A percentile compares a stretch with the other conserved stretches of the same genome.
These are phyloP conservation scores for Oreochromis tanganicae DNA, from an alignment of 2,113 vertebrate species.

Conservation along the genomic window DNA sequence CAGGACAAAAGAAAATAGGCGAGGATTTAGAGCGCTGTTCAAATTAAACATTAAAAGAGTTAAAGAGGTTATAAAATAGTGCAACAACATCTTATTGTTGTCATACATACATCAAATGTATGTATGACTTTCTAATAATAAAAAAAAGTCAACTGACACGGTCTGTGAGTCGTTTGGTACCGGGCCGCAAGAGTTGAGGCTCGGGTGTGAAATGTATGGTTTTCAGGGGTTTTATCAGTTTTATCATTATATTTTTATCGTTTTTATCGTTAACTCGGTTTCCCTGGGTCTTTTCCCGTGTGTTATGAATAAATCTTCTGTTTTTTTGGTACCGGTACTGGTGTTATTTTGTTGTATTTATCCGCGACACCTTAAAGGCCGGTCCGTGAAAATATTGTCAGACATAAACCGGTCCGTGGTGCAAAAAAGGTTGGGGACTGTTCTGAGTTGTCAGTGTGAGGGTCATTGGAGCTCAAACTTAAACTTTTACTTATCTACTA, in stretches of 20 bases:
- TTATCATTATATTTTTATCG: background rate
- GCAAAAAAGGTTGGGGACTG: background rate
- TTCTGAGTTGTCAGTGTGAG: background rate
- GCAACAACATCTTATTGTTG: background rate
- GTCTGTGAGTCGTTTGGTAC: background rate
- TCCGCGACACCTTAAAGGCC: background rate
- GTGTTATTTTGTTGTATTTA: no score
- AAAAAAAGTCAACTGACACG: background rate
- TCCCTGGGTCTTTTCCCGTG: background rate
- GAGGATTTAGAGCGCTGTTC: background rate
- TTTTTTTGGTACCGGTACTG: fast-evolving
- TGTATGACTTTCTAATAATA: fast-evolving
- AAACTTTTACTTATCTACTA: background rate
- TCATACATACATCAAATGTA: fast-evolving
- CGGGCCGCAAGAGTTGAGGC: background rate
- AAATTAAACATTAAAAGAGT: background rate
- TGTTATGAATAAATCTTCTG: background rate
- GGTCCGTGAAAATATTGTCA: background rate
- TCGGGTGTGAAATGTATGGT: background rate
- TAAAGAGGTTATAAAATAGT: no score
- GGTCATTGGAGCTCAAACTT: background rate
- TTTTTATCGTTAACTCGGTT: background rate
- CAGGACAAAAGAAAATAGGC: background rate
- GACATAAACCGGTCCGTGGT: fast-evolving
- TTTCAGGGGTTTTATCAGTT: background rate